A percentile compares a stretch with the other conserved stretches of the same genome.
phyloP scores from a whole-genome alignment of 2,113 vertebrate species.

The Columbina picui region DNA sequence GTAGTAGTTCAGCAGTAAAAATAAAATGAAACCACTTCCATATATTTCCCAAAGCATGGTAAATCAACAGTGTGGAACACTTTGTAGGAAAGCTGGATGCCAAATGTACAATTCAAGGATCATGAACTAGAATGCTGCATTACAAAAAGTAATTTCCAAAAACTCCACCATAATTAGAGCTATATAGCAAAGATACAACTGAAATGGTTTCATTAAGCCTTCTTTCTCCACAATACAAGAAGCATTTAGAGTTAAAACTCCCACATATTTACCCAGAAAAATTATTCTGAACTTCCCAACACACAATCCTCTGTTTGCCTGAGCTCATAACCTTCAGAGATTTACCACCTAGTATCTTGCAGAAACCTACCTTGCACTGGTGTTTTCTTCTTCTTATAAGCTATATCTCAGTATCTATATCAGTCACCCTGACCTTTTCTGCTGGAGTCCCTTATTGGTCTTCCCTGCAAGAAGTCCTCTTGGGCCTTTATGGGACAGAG shows the following conservation, averaged over 20 bases:
- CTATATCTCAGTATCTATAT: no score
- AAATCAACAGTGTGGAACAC: neutral
- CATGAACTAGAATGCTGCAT: neutral
- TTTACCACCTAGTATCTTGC: neutral
- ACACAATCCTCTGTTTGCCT: neutral
- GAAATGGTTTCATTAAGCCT: neutral
- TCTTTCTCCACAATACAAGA: neutral
- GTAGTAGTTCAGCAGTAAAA: neutral
- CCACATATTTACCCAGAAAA: neutral
- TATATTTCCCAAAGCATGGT: neutral
- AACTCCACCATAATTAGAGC: neutral
- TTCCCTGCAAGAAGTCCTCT: neutral
- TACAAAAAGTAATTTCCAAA: neutral
- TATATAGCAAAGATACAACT: fast-evolving
- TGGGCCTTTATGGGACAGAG: fast-evolving
- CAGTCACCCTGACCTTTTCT: neutral
- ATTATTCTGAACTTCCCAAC: neutral
- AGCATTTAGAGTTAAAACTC: neutral
- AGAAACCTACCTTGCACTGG: neutral
- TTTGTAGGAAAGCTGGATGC: neutral
- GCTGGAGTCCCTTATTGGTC: neutral
- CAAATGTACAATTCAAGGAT: neutral
- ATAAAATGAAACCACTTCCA: neutral
- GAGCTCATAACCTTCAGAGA: neutral
- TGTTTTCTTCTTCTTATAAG: neutral